A percentile compares a stretch with the other conserved stretches of the same genome.
Evolutionary conservation across 2,888 invertebrate species (phyloP).

Genomic region (Hypena proboscidalis): DNA sequence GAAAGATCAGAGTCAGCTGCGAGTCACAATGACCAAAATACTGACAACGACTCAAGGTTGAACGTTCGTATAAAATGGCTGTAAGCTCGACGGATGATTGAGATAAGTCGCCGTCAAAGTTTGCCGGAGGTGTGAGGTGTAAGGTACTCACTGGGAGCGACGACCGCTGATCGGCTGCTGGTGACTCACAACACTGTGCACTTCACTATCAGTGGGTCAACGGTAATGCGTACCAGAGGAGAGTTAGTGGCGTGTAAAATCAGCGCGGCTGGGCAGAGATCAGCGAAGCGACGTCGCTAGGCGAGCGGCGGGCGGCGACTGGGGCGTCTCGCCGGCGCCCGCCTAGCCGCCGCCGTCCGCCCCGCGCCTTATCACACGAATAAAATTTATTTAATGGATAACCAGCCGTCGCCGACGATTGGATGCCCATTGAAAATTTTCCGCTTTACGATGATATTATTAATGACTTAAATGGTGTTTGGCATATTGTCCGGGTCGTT

Average conservation of each 20-base stretch:
- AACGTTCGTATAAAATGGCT: constrained; percentile 76
- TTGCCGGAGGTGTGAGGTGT: constrained; percentile 33
- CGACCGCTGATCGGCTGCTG: constrained; percentile 24
- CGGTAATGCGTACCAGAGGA: constrained; percentile 56
- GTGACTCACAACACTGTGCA: constrained; percentile 58
- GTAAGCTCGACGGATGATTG: constrained; percentile 65
- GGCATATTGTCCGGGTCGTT: constrained; percentile 50
- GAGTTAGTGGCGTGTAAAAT: constrained; percentile 72
- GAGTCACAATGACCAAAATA: constrained; percentile 75
- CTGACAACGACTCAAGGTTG: constrained; percentile 75
- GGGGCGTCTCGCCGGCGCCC: constrained; percentile 77
- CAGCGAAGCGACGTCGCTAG: constrained; percentile 63
- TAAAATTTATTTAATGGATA: constrained; percentile 83
- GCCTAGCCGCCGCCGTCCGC: constrained; percentile 70
- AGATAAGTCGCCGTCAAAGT: constrained; percentile 60
- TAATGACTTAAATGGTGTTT: constrained; percentile 63
- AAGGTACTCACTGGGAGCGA: constrained; percentile 60
- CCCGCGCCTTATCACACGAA: constrained; percentile 79
- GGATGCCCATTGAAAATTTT: constrained; percentile 73
- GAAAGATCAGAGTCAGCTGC: constrained; percentile 59
- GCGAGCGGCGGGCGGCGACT: constrained; percentile 72
- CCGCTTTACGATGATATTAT: constrained; percentile 65
- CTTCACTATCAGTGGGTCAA: constrained; percentile 76
- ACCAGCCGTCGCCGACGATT: constrained; percentile 71
- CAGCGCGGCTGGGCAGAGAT: constrained; percentile 59